Conservation (phyloP, 2,888 invertebrate species). For the Oconnorella tubifera region DNA sequence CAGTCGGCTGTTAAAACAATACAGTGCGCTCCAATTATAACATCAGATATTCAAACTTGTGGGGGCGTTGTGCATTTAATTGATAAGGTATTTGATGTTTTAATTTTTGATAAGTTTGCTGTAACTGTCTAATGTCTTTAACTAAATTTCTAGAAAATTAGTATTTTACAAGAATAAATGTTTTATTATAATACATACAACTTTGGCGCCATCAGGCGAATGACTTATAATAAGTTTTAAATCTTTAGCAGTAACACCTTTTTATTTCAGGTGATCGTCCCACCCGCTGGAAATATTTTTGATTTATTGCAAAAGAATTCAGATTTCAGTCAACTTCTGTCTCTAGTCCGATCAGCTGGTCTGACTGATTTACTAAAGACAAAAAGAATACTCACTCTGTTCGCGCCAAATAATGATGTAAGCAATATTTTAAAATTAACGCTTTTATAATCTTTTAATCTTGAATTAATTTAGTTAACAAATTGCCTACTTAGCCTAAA, state of each 20-base stretch:
- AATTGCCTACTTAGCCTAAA: no score
- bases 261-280: slow-evolving; percentile 38
- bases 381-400: slow-evolving; percentile 60
- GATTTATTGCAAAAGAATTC: slow-evolving; percentile 56
- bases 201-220: no score
- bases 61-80: slow-evolving; percentile 68
- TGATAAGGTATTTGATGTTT: slow-evolving; percentile 61
- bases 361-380: slow-evolving; percentile 58
- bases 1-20: slow-evolving; percentile 57
- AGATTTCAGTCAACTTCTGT: slow-evolving; percentile 42
- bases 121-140: no score
- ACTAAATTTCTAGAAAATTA: no score
- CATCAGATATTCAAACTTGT: slow-evolving; percentile 65
- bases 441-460: no score
- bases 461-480: no score
- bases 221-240: no score
- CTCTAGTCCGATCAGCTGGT: slow-evolving; percentile 57
- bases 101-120: no score
- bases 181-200: no score
- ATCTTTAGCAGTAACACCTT: no score
- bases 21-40: slow-evolving; percentile 66
- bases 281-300: not conserved
- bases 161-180: no score
- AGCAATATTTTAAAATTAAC: no score
- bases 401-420: slow-evolving; percentile 62